Evolutionary conservation across 2,113 vertebrate genomes (phyloP), one percentile per base, ranked within the genome.

Genomic region (Tor tambroides): DNA sequence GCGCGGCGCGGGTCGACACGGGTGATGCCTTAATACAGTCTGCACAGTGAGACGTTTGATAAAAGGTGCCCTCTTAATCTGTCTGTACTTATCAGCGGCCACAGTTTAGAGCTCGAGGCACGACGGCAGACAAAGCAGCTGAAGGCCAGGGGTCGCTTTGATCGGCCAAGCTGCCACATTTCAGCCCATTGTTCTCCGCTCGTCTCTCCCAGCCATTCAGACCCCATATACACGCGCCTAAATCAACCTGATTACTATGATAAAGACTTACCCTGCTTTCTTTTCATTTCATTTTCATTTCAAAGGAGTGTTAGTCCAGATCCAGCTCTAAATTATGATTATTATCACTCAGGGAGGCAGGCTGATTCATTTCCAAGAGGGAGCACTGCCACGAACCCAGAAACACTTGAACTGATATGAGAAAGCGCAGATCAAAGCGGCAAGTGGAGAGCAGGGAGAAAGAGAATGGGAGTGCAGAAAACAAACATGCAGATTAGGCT

Each of bases 251-350:
- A 51, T 85, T 79, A 35, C 83, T 83, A 71, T 83, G 78, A 85
- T 85, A 85, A 85, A 89, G 84, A 54, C n/a, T 54, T 28, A 49
- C 17, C 10, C 19, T 49, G 72, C 65, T 30, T 75, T 85, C 84
- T 63, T 85, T 84, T 85, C 82, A 87, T 89, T 83, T 32, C 59
- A 89, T 89, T 89, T 87, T 87, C 86, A 85, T 89, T 85, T 89
- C 88, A 89, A 89, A 89, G 86, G 67, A 38, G 7, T 6, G 32
- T 21, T 46, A 81, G 49, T 23, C 23, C 77, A 49, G 21, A 82
- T 59, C 76, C 87, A 59, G 69, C 76, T 85, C 54, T 59, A 65
- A 80, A 84, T 89, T 80, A 84, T 80, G 88, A 89, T 89, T 89
- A 86, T 89, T 84, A 87, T 87, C 88, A 75, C 81, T 87, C 88